Evolutionary conservation across 2,113 vertebrate genomes (phyloP).

Genomic region (Zosterops hypoxanthus): DNA sequence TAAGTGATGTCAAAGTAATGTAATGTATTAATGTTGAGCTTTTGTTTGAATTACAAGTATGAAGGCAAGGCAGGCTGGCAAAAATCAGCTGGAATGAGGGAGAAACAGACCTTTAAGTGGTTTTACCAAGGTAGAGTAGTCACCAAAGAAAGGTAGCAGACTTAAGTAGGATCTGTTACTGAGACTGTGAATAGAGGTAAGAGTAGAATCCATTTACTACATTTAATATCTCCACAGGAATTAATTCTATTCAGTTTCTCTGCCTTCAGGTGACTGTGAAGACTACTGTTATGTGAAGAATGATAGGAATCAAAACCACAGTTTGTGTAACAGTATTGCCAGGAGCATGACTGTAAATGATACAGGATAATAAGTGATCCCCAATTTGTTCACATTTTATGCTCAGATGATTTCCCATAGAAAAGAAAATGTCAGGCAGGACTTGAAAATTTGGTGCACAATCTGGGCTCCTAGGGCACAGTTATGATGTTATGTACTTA

Average conservation of each 20-base stretch:
- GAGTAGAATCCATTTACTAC: neutral
- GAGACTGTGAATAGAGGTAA: neutral
- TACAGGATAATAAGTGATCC: neutral
- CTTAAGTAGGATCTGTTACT: neutral
- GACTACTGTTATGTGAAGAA: neutral
- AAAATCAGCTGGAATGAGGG: neutral
- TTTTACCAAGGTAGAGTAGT: neutral
- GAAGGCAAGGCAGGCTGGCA: neutral
- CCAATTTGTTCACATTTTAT: slow-evolving; percentile 7
- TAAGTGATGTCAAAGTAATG: neutral
- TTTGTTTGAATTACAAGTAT: neutral
- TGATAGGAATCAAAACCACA: neutral
- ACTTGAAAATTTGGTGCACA: neutral
- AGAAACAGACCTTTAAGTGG: neutral
- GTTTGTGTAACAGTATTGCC: neutral
- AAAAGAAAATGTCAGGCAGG: neutral
- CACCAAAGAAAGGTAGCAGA: neutral
- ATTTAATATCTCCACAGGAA: neutral
- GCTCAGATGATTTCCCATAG: neutral
- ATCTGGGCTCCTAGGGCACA: neutral
- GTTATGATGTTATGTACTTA: neutral
- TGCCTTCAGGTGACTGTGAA: neutral
- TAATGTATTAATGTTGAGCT: neutral
- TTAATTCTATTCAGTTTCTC: neutral
- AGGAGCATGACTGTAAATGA: neutral